phyloP scores from a whole-genome alignment of 2,797 vertebrate genomes.

The Onychomys arenicola region DNA sequence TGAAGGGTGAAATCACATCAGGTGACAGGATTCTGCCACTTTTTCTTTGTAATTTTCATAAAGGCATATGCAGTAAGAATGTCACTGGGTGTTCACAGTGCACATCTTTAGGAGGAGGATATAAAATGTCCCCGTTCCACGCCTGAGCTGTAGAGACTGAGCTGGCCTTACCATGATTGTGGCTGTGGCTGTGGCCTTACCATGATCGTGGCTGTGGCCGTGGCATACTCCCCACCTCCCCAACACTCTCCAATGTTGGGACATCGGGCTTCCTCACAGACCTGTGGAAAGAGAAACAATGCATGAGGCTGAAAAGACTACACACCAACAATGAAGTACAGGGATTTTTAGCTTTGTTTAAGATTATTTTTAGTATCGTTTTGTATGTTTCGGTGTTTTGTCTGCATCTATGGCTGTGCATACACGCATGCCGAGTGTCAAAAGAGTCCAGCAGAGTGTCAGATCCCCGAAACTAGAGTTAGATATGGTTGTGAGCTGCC shows the following conservation, averaged over 20 bases:
- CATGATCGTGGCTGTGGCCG: conserved; percentile 99
- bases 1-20: background rate
- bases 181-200: conserved; percentile 97
- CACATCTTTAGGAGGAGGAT: background rate
- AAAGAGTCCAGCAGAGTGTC: background rate
- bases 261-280: conserved; percentile 98
- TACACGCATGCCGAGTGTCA: background rate
- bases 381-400: background rate
- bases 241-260: conserved; percentile 99
- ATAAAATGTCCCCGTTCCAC: background rate
- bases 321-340: background rate
- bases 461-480: background rate
- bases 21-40: background rate
- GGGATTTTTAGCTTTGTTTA: background rate
- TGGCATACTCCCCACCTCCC: conserved; percentile 96
- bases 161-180: conserved; percentile 95
- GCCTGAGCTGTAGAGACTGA: background rate
- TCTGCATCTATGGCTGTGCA: background rate
- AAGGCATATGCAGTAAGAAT: background rate
- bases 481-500: background rate
- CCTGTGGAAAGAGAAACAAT: conserved; percentile 87
- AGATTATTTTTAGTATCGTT: background rate
- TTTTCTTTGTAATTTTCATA: background rate
- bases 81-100: background rate
- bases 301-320: background rate